Evolutionary conservation across 2,113 vertebrate genomes (phyloP), one percentile per base, ranked within the genome.

Genomic region (Lynx canadensis): DNA sequence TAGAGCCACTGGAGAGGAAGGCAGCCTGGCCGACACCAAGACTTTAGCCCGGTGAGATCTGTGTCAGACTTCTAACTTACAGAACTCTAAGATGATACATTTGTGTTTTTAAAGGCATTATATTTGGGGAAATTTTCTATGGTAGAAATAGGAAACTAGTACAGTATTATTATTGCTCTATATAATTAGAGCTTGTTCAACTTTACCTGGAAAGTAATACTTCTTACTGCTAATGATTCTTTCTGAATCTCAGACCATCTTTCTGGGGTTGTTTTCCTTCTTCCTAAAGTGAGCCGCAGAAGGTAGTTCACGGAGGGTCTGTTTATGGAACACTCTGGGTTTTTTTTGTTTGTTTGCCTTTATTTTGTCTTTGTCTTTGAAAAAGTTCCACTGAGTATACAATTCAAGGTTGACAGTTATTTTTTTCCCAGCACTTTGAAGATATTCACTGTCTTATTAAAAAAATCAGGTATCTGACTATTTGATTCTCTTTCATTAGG

Each of bases 391-490:
- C 29, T 23, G 50, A 36, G 21, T 81, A 31, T 81, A 68, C 21
- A 95, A 45, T 86, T 63, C 60, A 92, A 85, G 48, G 25, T 74
- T 81, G 23, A 66, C 45, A 45, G 8, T 45, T 57, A 18, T 55
- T 92, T 96, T 96, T 89, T 66, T 87, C 80, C 81, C 33, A 86
- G 68, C 8, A 65, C 41, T 69, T n/a, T 76, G 78, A 93, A 85
- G 65, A 41, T 85, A 80, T 74, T 87, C 19, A 25, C 15, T 91
- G 52, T 79, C 65, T 76, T 15, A 68, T 57, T 94, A 2, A 14
- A 68, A 85, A 89, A 86, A 48, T 36, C 55, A 74, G 36, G 29
- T 36, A 45, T 41, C 73, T 95, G 68, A 63, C 21, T 50, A 84
- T 85, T 68, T 65, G 41, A 38, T 95, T 89, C 73, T 45, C 4